Base-by-base conservation (phyloP, 64 coral and sea anemone genomes). In the Montipora efflorescens region DNA sequence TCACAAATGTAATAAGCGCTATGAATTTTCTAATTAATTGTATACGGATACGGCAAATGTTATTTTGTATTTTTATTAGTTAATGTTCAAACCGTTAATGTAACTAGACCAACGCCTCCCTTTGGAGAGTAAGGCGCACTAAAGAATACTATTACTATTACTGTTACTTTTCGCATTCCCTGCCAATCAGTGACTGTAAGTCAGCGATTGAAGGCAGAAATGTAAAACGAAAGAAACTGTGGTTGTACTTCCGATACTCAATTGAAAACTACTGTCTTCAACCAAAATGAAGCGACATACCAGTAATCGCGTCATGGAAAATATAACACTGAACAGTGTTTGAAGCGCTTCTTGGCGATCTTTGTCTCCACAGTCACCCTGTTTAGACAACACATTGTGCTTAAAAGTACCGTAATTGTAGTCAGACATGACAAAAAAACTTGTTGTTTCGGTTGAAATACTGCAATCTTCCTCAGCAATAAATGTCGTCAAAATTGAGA, bases 321-420 rank as follows among this genome's bases (percentile, higher is more conserved):
- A 68, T 9, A 98, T 87, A 59, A 98, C 97, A 87, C 92, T 95
- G 69, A 98, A 98, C 74, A 98, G 92, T n/a, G 97, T 98, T 79
- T 98, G 97, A 6, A 98, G 79, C 11, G 97, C 91, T 53, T 94
- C 88, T 15, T 95, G 78, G 53, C 85, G 90, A 81, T 98, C 97
- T 67, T 89, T 92, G 75, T 91, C 81, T 14, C 97, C 94, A 83
- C 74, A 79, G 51, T 98, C 97, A 46, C 97, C 97, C 97, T 98
- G 48, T 67, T 53, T 15, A 93, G 61, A 10, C 23, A 77, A 8
- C 36, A 12, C 64, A 87, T 4, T 2, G 3, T 51, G 23, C 4
- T 13, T 12, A n/a, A n/a, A 13, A 12, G 0, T n/a, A 18, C 8
- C 64, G 16, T 5, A 71, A 23, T 5, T 15, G 19, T 21, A 71